These are phyloP conservation scores for Creontiades dilutus DNA, from an alignment of 2,888 invertebrate genomes.

Conservation along the genomic window DNA sequence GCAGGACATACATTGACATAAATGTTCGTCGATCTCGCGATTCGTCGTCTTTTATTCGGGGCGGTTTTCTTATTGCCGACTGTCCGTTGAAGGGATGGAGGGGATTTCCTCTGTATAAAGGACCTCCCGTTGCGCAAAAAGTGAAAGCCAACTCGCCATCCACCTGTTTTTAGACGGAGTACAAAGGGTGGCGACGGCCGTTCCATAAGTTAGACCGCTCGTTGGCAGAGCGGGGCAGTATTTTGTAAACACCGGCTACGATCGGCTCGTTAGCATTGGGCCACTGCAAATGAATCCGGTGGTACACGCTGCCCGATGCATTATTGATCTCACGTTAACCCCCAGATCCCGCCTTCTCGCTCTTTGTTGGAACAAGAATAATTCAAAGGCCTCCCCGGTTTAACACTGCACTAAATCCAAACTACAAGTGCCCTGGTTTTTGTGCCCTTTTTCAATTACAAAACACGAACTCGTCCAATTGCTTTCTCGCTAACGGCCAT, in stretches of 20 bases:
- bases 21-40: too few relatives aligned
- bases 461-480: slow-evolving; percentile 27
- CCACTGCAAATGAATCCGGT: slow-evolving; percentile 36
- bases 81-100: too few relatives aligned
- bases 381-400: not conserved
- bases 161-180: slow-evolving; percentile 27
- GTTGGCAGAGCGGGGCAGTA: slow-evolving; percentile 23
- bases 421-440: slow-evolving; percentile 31
- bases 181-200: slow-evolving; percentile 28
- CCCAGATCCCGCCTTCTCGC: not conserved
- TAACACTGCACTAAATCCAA: slow-evolving; percentile 35
- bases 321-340: slow-evolving; percentile 35
- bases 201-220: slow-evolving; percentile 32
- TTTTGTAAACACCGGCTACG: slow-evolving; percentile 42
- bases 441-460: slow-evolving; percentile 25
- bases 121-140: slow-evolving; percentile 27
- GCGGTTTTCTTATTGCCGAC: too few relatives aligned
- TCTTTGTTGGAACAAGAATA: slow-evolving; percentile 24
- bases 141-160: slow-evolving; percentile 11
- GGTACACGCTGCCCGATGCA: slow-evolving; percentile 27
- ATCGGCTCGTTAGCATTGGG: slow-evolving; percentile 42
- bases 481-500: not conserved
- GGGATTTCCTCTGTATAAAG: not conserved
- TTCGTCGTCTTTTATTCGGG: too few relatives aligned
- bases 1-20: too few relatives aligned